Evolutionary conservation across 1,140 invertebrate species (phyloP).

Genomic region (Drosophila sturtevanti): DNA sequence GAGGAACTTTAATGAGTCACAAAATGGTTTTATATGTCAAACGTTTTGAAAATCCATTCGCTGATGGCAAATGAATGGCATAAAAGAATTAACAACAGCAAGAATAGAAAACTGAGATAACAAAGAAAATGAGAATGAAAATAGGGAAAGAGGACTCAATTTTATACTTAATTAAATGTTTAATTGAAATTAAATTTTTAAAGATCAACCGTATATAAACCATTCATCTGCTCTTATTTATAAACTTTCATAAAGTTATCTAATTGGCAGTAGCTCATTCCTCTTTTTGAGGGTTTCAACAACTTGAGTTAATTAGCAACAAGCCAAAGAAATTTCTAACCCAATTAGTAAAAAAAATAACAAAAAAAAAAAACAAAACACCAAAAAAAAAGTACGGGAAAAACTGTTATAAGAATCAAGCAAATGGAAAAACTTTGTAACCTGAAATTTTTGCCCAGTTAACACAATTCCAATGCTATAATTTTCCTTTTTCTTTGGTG

Average conservation of each 20-base stretch:
- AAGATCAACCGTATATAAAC: neutral
- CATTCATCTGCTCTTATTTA: neutral
- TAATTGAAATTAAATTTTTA: slow-evolving; percentile 36
- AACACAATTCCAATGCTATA: slow-evolving; percentile 17
- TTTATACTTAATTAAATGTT: slow-evolving; percentile 73
- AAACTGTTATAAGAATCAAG: slow-evolving; percentile 45
- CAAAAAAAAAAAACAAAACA: slow-evolving; percentile 14
- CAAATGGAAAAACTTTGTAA: slow-evolving; percentile 33
- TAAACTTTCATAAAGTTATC: slow-evolving; percentile 10
- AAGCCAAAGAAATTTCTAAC: slow-evolving; percentile 63
- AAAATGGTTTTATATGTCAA: slow-evolving; percentile 78
- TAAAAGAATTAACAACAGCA: slow-evolving; percentile 19
- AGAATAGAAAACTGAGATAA: slow-evolving; percentile 1
- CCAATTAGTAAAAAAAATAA: slow-evolving; percentile 63
- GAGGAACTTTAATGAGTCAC: slow-evolving; percentile 64
- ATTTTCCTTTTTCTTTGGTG: neutral
- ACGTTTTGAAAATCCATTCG: slow-evolving; percentile 70
- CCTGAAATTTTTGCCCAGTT: slow-evolving; percentile 17
- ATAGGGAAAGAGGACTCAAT: slow-evolving; percentile 48
- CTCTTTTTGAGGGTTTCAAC: slow-evolving; percentile 51
- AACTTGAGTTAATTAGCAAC: slow-evolving; percentile 67
- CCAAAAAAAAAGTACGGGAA: slow-evolving; percentile 47
- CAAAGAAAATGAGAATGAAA: slow-evolving; percentile 16
- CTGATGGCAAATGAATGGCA: slow-evolving; percentile 33
- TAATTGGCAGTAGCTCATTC: slow-evolving; percentile 51